Evolutionary conservation across 1,140 invertebrate genomes (phyloP).

Genomic region (Thaumetopoea pityocampa): DNA sequence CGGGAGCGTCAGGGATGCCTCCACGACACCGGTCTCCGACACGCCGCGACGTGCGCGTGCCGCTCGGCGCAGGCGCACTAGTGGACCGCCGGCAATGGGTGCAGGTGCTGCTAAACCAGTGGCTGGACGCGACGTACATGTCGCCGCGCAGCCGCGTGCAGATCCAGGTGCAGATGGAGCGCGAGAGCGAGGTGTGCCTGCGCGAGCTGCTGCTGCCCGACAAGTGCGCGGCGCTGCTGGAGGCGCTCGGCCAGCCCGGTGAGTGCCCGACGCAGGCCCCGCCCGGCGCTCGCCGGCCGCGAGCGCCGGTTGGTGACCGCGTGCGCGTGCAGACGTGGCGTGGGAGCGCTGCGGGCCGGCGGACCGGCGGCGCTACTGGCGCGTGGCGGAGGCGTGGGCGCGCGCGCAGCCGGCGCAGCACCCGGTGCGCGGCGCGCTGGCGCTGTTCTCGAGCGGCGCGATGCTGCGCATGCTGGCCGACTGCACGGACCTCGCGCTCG

Average conservation of each 20-base stretch:
- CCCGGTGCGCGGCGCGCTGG: slow-evolving; percentile 28
- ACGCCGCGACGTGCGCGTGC: too few relatives aligned
- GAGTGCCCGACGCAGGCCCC: too few relatives aligned
- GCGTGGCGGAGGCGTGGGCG: slow-evolving; percentile 68
- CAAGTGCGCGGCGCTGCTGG: slow-evolving; percentile 28
- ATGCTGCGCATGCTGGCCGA: slow-evolving; percentile 78
- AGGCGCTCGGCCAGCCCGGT: slow-evolving; percentile 17
- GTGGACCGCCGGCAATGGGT: too few relatives aligned
- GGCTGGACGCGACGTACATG: slow-evolving; percentile 54
- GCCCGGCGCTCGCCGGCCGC: too few relatives aligned
- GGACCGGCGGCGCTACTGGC: slow-evolving; percentile 79
- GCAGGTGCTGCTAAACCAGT: slow-evolving; percentile 45
- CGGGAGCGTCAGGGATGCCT: too few relatives aligned
- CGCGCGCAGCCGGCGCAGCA: slow-evolving; percentile 45
- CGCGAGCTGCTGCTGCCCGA: slow-evolving; percentile 69
- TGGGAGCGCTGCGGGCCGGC: slow-evolving; percentile 80
- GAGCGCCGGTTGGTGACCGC: too few relatives aligned
- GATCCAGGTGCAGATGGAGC: slow-evolving; percentile 61
- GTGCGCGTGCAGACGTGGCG: slow-evolving; percentile 41
- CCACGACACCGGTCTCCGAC: too few relatives aligned
- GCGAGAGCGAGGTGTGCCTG: slow-evolving; percentile 63
- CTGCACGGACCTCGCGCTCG: slow-evolving; percentile 79
- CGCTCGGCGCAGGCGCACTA: too few relatives aligned
- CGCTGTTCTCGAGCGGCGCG: slow-evolving; percentile 73
- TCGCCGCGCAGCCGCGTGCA: slow-evolving; percentile 44